Base-by-base conservation (phyloP, 2,113 vertebrate genomes). In the Tonatia bakeri region DNA sequence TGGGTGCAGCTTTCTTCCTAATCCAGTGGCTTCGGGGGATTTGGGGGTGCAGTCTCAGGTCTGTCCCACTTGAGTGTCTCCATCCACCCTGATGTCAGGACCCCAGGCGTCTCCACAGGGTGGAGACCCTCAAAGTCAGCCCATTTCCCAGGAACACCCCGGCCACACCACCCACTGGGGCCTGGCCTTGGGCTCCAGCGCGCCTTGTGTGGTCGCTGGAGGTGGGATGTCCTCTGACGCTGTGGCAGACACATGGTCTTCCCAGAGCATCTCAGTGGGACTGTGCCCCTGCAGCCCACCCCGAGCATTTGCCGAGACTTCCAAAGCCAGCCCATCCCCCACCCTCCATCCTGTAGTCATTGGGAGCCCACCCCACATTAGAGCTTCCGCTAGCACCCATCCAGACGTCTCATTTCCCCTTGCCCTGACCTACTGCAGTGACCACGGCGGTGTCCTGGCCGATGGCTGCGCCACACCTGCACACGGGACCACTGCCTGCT, bases 401-500 rank as follows among this genome's bases (percentile, higher is more conserved):
- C 31, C 43, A 8, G n/a, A 2, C 0, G 1, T 1, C 33, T 31
- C 1, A 13, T 64, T 36, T 12, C 50, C 40, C 15, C 38, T 26
- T 6, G 31, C 31, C 52, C 82, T 38, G 19, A 15, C 28, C 12
- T 2, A 4, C 40, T 3, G 0, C 0, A 8, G 10, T 10, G 1
- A 7, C 40, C 1, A 0, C 1, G 3, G 7, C 1, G 17, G 26
- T 28, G 5, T 6, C 40, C 14, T 47, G 50, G 11, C 31, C 20
- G 40, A 31, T 0, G 10, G 24, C 4, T 4, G 1, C 0, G 4
- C 26, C 0, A 2, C 17, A 0, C 10, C 61, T 31, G 1, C 61
- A 28, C 61, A 0, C 2, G 22, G 14, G 15, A 0, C 16, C 28
- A 16, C 16, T 1, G 7, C n/a, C 9, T 11, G 3, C 4, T 16